Evolutionary conservation across 2,888 invertebrate species (phyloP).

Genomic region (Sarcophaga caerulescens): DNA sequence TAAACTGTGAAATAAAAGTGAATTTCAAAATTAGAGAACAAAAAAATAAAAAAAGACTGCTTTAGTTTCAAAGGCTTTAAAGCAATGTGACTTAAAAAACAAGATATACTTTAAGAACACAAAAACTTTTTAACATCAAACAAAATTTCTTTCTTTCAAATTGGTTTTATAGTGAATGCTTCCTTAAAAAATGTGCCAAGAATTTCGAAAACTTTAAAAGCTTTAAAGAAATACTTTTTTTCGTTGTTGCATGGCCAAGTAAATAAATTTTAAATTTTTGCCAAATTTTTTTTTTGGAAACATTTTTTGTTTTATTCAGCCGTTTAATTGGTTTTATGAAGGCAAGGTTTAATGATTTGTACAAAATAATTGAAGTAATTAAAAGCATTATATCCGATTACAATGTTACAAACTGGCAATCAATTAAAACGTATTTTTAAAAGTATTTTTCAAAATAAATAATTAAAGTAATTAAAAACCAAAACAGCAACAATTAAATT

Average conservation of each 20-base stretch:
- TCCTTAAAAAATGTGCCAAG: background rate
- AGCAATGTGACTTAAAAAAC: slow-evolving; percentile 11
- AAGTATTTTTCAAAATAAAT: slow-evolving; percentile 66
- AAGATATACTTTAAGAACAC: background rate
- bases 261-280: slow-evolving; percentile 22
- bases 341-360: background rate
- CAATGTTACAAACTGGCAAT: background rate
- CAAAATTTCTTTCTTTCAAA: slow-evolving; percentile 25
- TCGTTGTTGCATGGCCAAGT: background rate
- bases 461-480: slow-evolving; percentile 44
- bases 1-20: no score
- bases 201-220: slow-evolving; percentile 67
- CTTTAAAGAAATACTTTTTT: slow-evolving; percentile 38
- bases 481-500: slow-evolving; percentile 38
- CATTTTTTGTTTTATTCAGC: slow-evolving; percentile 18
- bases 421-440: background rate
- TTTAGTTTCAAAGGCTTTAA: slow-evolving; percentile 7
- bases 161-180: background rate
- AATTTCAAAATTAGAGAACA: no score
- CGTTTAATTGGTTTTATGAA: slow-evolving; percentile 2
- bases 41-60: slow-evolving; percentile 4
- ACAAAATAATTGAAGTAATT: slow-evolving; percentile 28
- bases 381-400: slow-evolving; percentile 1
- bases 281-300: slow-evolving; percentile 21
- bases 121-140: slow-evolving; percentile 60